These are phyloP conservation scores for Hippocampus comes DNA, from an alignment of 2,113 vertebrate genomes.

Conservation along the genomic window DNA sequence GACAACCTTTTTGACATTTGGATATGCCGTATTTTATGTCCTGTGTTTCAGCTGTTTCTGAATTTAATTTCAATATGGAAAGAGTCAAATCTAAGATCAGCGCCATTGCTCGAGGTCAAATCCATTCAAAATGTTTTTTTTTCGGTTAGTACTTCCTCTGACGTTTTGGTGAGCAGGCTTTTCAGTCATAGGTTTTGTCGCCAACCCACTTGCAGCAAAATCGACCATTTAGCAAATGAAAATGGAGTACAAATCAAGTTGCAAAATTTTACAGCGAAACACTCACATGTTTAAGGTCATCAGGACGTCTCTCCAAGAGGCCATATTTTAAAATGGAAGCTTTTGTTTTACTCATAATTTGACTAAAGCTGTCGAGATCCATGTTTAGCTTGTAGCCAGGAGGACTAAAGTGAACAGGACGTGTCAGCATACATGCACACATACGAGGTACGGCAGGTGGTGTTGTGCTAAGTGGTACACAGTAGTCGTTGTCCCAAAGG, in stretches of 20 bases:
- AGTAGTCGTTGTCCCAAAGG: slow-evolving; percentile 43
- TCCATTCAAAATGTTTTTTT: background rate
- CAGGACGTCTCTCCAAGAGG: slow-evolving; percentile 28
- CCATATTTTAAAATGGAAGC: slow-evolving; percentile 52
- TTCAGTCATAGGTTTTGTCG: background rate
- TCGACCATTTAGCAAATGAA: background rate
- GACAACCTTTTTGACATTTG: no score
- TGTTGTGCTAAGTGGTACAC: slow-evolving; percentile 65
- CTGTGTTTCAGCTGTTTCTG: background rate
- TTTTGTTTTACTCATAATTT: slow-evolving; percentile 64
- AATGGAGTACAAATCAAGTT: background rate
- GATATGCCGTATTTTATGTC: no score
- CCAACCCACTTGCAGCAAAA: background rate
- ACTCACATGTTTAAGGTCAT: slow-evolving; percentile 60
- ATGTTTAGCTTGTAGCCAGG: slow-evolving; percentile 29
- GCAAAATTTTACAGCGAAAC: slow-evolving; percentile 7
- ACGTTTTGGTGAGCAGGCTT: background rate
- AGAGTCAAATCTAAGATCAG: background rate
- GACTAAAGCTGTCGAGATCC: slow-evolving; percentile 55
- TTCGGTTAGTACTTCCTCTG: background rate
- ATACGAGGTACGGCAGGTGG: slow-evolving; percentile 60
- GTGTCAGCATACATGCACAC: slow-evolving; percentile 24
- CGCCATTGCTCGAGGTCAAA: background rate
- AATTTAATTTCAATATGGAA: background rate
- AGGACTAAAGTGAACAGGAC: background rate